Evolutionary conservation across 2,888 invertebrate genomes (phyloP).

Genomic region (Carabus problematicus): DNA sequence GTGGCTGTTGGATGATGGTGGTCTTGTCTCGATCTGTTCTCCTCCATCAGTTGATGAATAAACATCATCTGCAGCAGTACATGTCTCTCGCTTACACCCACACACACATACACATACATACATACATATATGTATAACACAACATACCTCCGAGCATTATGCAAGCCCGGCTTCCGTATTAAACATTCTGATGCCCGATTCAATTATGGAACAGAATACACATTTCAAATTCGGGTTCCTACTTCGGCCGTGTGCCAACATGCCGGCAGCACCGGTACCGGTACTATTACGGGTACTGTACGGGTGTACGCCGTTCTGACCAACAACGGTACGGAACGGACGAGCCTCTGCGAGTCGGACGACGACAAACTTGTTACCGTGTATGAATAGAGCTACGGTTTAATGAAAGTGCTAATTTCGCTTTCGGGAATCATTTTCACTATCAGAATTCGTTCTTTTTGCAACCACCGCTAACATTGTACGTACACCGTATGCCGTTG

Average conservation of each 20-base stretch:
- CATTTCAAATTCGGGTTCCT: constrained; percentile 54
- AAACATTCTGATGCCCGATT: constrained; percentile 57
- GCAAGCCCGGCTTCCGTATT: constrained; percentile 56
- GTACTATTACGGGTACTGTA: not conserved
- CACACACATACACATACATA: not conserved
- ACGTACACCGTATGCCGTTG: no score
- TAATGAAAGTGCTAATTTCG: constrained; percentile 8
- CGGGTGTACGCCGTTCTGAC: not conserved
- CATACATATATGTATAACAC: not conserved
- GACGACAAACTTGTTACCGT: not conserved
- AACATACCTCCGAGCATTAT: constrained; percentile 51
- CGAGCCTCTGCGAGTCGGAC: not conserved
- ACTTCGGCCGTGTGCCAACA: not conserved
- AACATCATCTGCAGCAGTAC: constrained; percentile 26
- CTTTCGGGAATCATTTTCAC: not conserved
- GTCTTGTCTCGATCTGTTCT: constrained; percentile 11
- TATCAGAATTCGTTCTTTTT: no score
- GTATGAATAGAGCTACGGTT: not conserved
- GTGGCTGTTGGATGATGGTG: no score
- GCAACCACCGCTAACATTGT: no score
- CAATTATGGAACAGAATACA: constrained; percentile 58
- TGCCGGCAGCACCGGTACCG: not conserved
- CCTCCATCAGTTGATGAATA: constrained; percentile 24
- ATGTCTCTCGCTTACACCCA: constrained; percentile 1
- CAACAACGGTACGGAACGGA: not conserved